Conservation (phyloP, 2,888 invertebrate genomes). For the Drosophila pseudotalamancana region DNA sequence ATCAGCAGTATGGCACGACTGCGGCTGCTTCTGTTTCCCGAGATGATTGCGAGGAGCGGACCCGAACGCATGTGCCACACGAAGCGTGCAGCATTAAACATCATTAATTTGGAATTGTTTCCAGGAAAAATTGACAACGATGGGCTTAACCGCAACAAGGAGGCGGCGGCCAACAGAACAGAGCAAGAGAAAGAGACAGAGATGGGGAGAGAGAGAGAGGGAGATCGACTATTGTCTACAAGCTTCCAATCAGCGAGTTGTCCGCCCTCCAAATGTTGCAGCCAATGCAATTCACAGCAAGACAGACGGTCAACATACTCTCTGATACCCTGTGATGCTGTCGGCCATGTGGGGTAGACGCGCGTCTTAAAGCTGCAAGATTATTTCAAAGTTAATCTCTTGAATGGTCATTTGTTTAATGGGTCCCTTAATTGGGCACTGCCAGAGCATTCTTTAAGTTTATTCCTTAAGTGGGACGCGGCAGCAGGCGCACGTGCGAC, state of each 20-base stretch:
- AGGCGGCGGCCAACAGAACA: slow-evolving; percentile 1
- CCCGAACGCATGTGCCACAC: slow-evolving; percentile 53
- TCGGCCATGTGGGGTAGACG: no score
- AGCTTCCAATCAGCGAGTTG: slow-evolving; percentile 57
- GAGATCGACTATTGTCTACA: slow-evolving; percentile 47
- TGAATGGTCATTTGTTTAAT: slow-evolving; percentile 70
- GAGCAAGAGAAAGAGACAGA: neutral
- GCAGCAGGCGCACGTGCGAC: slow-evolving; percentile 70
- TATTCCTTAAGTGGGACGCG: slow-evolving; percentile 47
- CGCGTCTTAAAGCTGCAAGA: no score
- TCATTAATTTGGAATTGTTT: slow-evolving; percentile 66
- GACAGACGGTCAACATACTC: slow-evolving; percentile 4
- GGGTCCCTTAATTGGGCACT: slow-evolving; percentile 63
- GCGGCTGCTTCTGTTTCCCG: slow-evolving; percentile 35
- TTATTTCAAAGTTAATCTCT: slow-evolving; percentile 49
- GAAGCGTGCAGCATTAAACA: slow-evolving; percentile 68
- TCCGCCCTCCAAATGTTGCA: slow-evolving; percentile 48
- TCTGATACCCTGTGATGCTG: neutral
- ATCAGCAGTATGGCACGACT: slow-evolving; percentile 53
- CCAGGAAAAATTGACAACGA: slow-evolving; percentile 64
- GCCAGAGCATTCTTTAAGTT: slow-evolving; percentile 17
- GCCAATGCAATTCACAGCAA: slow-evolving; percentile 16
- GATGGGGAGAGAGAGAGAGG: neutral
- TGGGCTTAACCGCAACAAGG: slow-evolving; percentile 50
- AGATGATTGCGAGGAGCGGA: slow-evolving; percentile 27